Percentiles rank a stretch among this genome's conserved stretches.
phyloP scores from a whole-genome alignment of 2,113 vertebrate species.

The Chaenocephalus aceratus region DNA sequence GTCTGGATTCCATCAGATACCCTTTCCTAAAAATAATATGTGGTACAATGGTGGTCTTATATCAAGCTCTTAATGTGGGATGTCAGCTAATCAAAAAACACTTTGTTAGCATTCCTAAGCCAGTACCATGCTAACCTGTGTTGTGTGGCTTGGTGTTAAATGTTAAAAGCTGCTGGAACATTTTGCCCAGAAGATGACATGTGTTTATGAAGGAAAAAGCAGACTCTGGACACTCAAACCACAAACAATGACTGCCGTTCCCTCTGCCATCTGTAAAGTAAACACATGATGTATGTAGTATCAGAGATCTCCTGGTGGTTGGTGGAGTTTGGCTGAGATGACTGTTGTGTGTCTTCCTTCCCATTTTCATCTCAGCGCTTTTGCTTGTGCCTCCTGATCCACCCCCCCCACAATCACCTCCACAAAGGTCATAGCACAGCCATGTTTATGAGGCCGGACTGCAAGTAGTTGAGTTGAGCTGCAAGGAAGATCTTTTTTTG shows the following conservation, averaged over 20 bases:
- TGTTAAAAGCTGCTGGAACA: background rate
- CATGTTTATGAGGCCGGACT: constrained; percentile 17
- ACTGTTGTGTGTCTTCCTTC: constrained; percentile 18
- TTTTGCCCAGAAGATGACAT: background rate
- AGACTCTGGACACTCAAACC: constrained; percentile 17
- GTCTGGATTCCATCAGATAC: background rate
- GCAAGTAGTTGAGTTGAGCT: constrained; percentile 61
- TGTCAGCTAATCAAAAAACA: background rate
- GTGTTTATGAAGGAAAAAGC: constrained; percentile 3
- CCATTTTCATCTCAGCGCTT: too few species aligned
- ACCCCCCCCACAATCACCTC: background rate
- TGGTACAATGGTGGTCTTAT: background rate
- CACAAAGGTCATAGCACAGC: constrained; percentile 17
- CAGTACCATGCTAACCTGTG: background rate
- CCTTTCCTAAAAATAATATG: background rate
- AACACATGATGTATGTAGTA: constrained; percentile 61
- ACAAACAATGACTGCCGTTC: constrained; percentile 34
- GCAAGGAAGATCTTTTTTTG: constrained; percentile 76
- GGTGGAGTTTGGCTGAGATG: constrained; percentile 34
- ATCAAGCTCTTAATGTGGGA: background rate
- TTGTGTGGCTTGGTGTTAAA: background rate
- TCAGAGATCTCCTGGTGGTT: constrained; percentile 50
- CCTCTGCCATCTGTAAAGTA: constrained; percentile 45
- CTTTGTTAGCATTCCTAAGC: background rate
- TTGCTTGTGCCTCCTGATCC: background rate